Evolutionary conservation across 2,797 vertebrate genomes (phyloP).

Genomic region (Notolabrus celidotus): DNA sequence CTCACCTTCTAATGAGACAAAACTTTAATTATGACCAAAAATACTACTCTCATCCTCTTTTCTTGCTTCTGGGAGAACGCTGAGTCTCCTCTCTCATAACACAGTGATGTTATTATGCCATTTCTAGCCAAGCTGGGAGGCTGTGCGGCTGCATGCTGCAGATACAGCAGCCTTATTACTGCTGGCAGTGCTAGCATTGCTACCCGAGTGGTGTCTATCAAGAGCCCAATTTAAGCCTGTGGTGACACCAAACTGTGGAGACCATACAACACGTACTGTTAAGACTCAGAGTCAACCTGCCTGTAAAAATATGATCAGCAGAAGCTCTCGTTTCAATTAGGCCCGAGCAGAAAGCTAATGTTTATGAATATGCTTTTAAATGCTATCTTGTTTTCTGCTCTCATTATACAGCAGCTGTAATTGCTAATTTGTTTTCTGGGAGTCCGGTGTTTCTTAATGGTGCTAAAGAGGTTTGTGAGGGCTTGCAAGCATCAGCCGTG

Average conservation of each 20-base stretch:
- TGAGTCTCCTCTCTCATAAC: conserved; percentile 51
- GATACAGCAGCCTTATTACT: conserved; percentile 72
- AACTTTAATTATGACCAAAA: conserved; percentile 55
- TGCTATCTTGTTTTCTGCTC: conserved; percentile 2
- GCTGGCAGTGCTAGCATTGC: conserved; percentile 48
- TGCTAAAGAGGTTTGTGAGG: conserved; percentile 13
- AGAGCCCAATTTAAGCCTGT: conserved; percentile 67
- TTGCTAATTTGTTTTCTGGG: conserved; percentile 36
- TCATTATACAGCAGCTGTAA: conserved; percentile 26
- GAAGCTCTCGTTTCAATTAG: conserved; percentile 46
- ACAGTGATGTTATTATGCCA: conserved; percentile 58
- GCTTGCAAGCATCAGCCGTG: conserved; percentile 9
- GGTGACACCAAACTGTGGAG: conserved; percentile 63
- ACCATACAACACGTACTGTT: conserved; percentile 30
- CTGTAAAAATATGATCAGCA: conserved; percentile 47
- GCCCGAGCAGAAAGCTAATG: conserved; percentile 16
- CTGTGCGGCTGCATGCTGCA: conserved; percentile 45
- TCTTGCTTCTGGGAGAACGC: conserved; percentile 23
- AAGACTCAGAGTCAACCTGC: conserved; percentile 33
- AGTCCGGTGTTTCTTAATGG: conserved; percentile 30
- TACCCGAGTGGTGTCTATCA: conserved; percentile 59
- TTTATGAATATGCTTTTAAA: conserved; percentile 34
- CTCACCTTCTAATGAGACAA: conserved; percentile 63
- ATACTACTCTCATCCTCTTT: conserved; percentile 40
- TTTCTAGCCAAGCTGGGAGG: conserved; percentile 45